phyloP scores from a whole-genome alignment of 1,140 invertebrate species.

The Drosophila pandora region DNA sequence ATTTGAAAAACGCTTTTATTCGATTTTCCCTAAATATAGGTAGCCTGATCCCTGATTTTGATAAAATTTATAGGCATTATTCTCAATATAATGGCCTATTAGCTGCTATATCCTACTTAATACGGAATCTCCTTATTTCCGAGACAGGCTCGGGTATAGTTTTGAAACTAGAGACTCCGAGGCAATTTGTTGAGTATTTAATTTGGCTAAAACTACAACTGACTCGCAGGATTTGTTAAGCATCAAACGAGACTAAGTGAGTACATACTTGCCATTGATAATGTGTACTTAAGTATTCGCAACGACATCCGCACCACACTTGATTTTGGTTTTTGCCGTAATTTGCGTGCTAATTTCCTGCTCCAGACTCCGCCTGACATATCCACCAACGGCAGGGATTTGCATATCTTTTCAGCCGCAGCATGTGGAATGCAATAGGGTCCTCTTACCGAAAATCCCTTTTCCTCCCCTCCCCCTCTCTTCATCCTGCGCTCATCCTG shows the following conservation, averaged over 20 bases:
- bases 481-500: slow-evolving; percentile 1
- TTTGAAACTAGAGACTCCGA: no score
- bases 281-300: not conserved
- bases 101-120: no score
- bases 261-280: slow-evolving; percentile 22
- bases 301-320: slow-evolving; percentile 3
- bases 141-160: no score
- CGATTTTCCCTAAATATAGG: no score
- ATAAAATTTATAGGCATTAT: no score
- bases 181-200: not conserved
- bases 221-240: not conserved
- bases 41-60: no score
- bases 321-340: slow-evolving; percentile 39
- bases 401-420: slow-evolving; percentile 64
- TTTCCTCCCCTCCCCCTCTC: not conserved
- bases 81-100: no score
- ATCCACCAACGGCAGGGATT: slow-evolving; percentile 47
- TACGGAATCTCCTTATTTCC: no score
- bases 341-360: slow-evolving; percentile 76
- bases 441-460: not conserved
- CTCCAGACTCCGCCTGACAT: slow-evolving; percentile 53
- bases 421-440: slow-evolving; percentile 40
- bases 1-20: no score
- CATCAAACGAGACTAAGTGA: slow-evolving; percentile 47
- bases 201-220: not conserved